phyloP scores from a whole-genome alignment of 2,888 invertebrate species.

The Tetheella fluctuosa region DNA sequence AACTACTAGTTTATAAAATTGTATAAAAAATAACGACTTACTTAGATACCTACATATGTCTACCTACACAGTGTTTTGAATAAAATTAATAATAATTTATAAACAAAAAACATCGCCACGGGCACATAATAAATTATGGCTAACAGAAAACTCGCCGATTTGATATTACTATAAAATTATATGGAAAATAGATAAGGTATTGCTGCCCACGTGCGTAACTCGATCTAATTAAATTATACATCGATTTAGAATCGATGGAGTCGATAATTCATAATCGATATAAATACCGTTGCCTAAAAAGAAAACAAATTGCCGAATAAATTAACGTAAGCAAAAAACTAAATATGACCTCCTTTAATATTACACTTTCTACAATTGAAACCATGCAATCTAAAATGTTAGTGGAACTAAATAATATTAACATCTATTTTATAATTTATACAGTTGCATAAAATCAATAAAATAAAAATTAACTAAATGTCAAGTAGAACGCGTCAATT shows the following conservation, averaged over 20 bases:
- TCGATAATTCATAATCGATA: constrained; percentile 38
- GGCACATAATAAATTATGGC: constrained; percentile 60
- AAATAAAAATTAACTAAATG: not conserved
- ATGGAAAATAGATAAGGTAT: constrained; percentile 49
- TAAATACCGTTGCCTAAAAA: constrained; percentile 6
- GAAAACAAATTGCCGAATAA: not conserved
- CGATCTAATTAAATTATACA: constrained; percentile 70
- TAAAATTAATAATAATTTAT: constrained; percentile 50
- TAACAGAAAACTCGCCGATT: constrained; percentile 57
- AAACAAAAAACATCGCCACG: constrained; percentile 47
- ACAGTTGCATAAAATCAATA: not conserved
- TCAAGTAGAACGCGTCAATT: not conserved
- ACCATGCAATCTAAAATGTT: constrained; percentile 13
- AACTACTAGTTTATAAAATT: no score
- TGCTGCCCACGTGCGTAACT: constrained; percentile 55
- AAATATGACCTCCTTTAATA: not conserved
- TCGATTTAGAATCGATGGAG: constrained; percentile 54
- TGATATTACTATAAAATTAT: constrained; percentile 48
- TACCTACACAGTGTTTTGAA: constrained; percentile 46
- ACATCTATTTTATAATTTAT: no score
- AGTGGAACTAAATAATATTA: no score
- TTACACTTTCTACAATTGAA: not conserved
- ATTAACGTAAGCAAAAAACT: not conserved
- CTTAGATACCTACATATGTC: constrained; percentile 18
- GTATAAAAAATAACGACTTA: constrained; percentile 34